Evolutionary conservation across 2,113 vertebrate species (phyloP).

Genomic region (Syngnathoides biaculeatus): DNA sequence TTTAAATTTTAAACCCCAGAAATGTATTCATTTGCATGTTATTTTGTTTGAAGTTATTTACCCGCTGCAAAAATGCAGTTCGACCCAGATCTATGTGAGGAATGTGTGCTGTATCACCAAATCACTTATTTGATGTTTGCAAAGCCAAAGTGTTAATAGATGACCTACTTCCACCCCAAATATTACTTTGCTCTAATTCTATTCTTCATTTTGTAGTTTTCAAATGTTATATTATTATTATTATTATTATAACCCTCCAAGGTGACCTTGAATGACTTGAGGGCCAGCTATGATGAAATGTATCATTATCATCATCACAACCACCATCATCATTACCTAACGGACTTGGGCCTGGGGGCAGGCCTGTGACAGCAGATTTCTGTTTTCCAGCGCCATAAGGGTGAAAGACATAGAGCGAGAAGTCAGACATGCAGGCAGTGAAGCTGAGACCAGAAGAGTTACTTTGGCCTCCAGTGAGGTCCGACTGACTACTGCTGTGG

Average conservation of each 20-base stretch:
- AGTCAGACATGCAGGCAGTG: slow-evolving; percentile 98
- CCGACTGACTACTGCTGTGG: slow-evolving; percentile 96
- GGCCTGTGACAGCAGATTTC: slow-evolving; percentile 85
- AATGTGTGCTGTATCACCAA: too few species aligned
- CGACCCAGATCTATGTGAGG: too few species aligned
- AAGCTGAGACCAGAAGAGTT: slow-evolving; percentile 96
- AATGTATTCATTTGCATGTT: too few species aligned
- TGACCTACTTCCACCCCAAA: neutral
- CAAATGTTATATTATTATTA: too few species aligned
- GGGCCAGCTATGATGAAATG: too few species aligned
- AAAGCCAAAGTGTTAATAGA: neutral
- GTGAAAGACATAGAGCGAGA: slow-evolving; percentile 96
- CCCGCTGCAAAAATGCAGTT: too few species aligned
- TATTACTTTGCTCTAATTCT: neutral
- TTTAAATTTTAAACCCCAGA: too few species aligned
- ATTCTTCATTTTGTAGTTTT: neutral
- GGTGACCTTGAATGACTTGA: too few species aligned
- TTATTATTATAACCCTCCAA: too few species aligned
- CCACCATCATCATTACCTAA: slow-evolving; percentile 73
- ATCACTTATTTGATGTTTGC: neutral
- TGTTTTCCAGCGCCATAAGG: slow-evolving; percentile 97
- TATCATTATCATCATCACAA: neutral
- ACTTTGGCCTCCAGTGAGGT: slow-evolving; percentile 82
- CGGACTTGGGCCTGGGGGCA: slow-evolving; percentile 82
- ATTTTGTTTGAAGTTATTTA: too few species aligned